Evolutionary conservation across 2,113 vertebrate genomes (phyloP).

Genomic region (Datnioides undecimradiatus): DNA sequence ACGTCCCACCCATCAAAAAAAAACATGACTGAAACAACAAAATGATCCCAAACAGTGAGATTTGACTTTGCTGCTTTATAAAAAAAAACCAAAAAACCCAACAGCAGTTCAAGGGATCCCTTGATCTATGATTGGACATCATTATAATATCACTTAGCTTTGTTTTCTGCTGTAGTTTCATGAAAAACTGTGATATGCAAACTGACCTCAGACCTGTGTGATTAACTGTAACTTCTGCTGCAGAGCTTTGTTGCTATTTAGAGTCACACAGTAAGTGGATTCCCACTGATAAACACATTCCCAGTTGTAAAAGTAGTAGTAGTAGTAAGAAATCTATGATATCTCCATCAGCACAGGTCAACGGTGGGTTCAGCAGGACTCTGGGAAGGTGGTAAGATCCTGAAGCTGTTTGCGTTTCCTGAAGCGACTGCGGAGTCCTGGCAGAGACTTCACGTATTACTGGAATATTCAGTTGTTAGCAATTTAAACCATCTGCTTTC

Average conservation of each 20-base stretch:
- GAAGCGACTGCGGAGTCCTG: slow-evolving; percentile 35
- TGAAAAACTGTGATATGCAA: not conserved
- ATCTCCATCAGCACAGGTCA: not conserved
- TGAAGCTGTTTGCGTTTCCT: slow-evolving; percentile 28
- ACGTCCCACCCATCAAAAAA: too few species aligned
- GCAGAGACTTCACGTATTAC: slow-evolving; percentile 41
- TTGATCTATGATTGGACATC: not conserved
- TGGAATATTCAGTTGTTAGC: slow-evolving; percentile 56
- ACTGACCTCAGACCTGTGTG: not conserved
- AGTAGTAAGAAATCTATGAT: not conserved
- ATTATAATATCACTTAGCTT: not conserved
- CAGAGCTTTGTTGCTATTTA: too few species aligned
- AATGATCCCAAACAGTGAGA: too few species aligned
- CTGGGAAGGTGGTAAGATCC: not conserved
- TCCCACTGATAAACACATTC: not conserved
- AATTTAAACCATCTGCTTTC: slow-evolving; percentile 61
- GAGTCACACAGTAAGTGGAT: not conserved
- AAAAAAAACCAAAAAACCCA: not conserved
- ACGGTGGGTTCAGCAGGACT: not conserved
- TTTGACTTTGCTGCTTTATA: too few species aligned
- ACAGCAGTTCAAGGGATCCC: too few species aligned
- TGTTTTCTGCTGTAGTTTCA: not conserved
- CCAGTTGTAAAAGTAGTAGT: not conserved
- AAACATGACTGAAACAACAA: too few species aligned
- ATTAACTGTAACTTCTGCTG: too few species aligned